These are phyloP conservation scores for Grallaria varia DNA, from an alignment of 2,113 vertebrate genomes.

Conservation along the genomic window DNA sequence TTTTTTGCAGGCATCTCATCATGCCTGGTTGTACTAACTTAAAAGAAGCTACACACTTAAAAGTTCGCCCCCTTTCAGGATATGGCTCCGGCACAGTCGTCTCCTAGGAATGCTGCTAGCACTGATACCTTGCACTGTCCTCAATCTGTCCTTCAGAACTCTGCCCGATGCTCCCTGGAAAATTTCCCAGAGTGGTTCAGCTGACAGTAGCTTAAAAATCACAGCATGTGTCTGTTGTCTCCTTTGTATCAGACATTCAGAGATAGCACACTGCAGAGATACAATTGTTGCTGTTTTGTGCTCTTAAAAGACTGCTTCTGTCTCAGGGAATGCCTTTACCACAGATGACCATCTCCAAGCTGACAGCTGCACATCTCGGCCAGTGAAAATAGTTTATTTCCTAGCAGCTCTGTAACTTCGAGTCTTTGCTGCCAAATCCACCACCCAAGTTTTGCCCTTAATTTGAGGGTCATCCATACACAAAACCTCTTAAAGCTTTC, in stretches of 20 bases:
- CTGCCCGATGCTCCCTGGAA: not conserved
- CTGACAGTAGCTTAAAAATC: conserved; percentile 29
- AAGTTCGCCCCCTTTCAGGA: not conserved
- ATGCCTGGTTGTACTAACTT: not conserved
- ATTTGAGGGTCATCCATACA: not conserved
- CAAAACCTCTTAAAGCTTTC: not conserved
- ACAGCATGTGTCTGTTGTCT: not conserved
- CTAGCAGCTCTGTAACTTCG: not conserved
- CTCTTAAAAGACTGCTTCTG: not conserved
- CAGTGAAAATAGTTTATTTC: not conserved
- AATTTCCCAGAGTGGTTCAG: conserved; percentile 11
- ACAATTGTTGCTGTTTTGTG: not conserved
- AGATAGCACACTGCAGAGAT: not conserved
- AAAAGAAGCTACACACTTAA: not conserved
- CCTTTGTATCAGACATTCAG: not conserved
- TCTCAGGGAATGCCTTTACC: not conserved
- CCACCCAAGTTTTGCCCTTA: not conserved
- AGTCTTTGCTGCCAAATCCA: not conserved
- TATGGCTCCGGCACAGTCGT: not conserved
- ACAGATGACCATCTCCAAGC: not conserved
- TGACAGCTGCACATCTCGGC: not conserved
- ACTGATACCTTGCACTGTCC: not conserved
- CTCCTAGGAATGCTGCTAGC: not conserved
- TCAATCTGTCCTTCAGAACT: conserved; percentile 3
- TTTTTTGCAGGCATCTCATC: not conserved